Percentiles rank a stretch among this genome's conserved stretches.
Evolutionary conservation across 2,888 invertebrate species (phyloP).

Genomic region (Elegia similella): DNA sequence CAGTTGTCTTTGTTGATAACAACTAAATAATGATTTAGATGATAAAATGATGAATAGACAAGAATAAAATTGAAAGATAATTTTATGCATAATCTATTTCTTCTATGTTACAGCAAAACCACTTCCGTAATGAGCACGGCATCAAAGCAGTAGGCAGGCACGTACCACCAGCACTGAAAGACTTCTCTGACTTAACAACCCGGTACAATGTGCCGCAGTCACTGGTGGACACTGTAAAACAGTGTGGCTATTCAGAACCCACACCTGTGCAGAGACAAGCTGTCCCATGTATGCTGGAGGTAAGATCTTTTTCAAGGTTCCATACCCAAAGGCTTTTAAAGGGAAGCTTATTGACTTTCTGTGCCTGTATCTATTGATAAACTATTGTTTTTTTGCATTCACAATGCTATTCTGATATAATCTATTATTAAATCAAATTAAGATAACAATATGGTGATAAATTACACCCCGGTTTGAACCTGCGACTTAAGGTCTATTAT

Average conservation of each 20-base stretch:
- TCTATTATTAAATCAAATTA: too few species aligned
- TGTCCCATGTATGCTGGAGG: constrained; percentile 92
- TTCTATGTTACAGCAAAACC: constrained; percentile 82
- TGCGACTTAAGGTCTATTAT: too few species aligned
- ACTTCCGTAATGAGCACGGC: constrained; percentile 87
- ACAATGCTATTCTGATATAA: too few species aligned
- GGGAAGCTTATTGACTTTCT: too few species aligned
- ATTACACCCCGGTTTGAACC: too few species aligned
- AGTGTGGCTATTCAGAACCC: constrained; percentile 87
- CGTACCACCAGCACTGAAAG: constrained; percentile 87
- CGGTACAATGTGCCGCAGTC: constrained; percentile 80
- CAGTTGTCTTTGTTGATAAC: too few species aligned
- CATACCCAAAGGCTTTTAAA: too few species aligned
- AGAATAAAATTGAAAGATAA: not conserved
- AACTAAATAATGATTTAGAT: too few species aligned
- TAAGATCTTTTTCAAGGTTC: constrained; percentile 40
- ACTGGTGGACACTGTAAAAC: constrained; percentile 85
- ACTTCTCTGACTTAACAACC: constrained; percentile 84
- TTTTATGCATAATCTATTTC: not conserved
- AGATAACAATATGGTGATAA: too few species aligned
- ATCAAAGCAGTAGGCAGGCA: constrained; percentile 91
- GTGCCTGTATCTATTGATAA: too few species aligned
- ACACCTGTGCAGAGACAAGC: constrained; percentile 97
- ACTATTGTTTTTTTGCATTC: too few species aligned
- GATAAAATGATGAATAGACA: too few species aligned